Percentiles rank a stretch among this genome's conserved stretches.
Evolutionary conservation across 1,140 invertebrate genomes (phyloP).

Genomic region (Pomphorhynchus laevis): DNA sequence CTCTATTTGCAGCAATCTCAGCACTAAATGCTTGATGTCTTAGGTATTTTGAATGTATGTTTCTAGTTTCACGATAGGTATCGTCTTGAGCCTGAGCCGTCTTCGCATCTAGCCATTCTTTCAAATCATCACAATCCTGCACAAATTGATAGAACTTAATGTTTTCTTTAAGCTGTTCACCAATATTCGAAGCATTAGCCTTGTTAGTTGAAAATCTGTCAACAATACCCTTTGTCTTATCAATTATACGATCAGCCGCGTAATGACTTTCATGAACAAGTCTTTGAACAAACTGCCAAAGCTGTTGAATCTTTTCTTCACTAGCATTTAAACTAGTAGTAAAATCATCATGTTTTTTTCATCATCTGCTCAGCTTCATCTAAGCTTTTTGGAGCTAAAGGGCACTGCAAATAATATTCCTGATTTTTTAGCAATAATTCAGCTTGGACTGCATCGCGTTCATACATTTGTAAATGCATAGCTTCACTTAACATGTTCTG

Average conservation of each 20-base stretch:
- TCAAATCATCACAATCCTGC: conserved; percentile 68
- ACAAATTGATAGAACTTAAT: conserved; percentile 71
- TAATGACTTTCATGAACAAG: conserved; percentile 52
- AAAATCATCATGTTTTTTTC: conserved; percentile 85
- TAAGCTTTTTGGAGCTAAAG: conserved; percentile 22
- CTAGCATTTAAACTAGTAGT: conserved; percentile 97
- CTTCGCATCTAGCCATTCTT: conserved; percentile 91
- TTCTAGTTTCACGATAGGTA: conserved; percentile 80
- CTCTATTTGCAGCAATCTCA: conserved; percentile 89
- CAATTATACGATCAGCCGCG: conserved; percentile 45
- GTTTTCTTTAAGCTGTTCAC: conserved; percentile 37
- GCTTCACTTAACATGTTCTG: conserved; percentile 39
- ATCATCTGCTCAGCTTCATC: conserved; percentile 86
- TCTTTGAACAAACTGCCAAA: conserved; percentile 55
- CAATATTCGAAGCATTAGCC: neutral
- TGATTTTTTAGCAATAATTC: conserved; percentile 86
- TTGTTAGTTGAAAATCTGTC: conserved; percentile 1
- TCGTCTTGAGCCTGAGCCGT: conserved; percentile 91
- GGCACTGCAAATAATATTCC: conserved; percentile 57
- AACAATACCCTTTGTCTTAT: conserved; percentile 1
- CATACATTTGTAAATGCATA: conserved; percentile 37
- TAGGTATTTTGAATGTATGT: conserved; percentile 94
- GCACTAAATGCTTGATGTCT: conserved; percentile 93
- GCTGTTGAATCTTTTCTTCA: conserved; percentile 83
- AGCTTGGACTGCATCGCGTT: conserved; percentile 73